Evolutionary conservation across 2,797 vertebrate genomes (phyloP).

Genomic region (Chelidonichthys spinosus): DNA sequence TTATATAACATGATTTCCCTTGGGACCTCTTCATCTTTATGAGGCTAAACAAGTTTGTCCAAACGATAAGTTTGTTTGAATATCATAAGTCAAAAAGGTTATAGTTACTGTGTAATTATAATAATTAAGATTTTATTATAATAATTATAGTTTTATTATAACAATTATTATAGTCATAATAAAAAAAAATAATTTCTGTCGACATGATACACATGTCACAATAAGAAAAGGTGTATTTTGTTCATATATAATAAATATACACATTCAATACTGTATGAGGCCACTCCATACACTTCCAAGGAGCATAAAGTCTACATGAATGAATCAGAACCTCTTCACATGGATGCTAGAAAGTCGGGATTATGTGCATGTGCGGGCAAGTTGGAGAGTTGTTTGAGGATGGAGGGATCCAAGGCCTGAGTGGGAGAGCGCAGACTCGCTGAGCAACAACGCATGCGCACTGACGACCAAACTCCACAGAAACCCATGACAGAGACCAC

Average conservation of each 20-base stretch:
- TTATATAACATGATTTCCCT: not conserved
- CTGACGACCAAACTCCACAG: constrained; percentile 29
- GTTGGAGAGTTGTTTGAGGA: constrained; percentile 34
- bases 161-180: not conserved
- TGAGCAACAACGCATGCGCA: constrained; percentile 66
- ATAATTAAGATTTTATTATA: not conserved
- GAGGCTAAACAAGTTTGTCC: not conserved
- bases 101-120: not conserved
- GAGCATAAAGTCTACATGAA: not conserved
- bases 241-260: not conserved
- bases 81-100: not conserved
- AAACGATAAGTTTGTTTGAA: not conserved
- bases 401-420: constrained; percentile 9
- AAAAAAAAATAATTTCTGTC: not conserved
- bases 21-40: not conserved
- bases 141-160: not conserved
- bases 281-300: not conserved
- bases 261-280: not conserved
- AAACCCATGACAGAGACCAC: constrained; percentile 25
- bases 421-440: constrained; percentile 36
- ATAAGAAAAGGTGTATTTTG: not conserved
- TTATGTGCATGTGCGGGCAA: constrained; percentile 20
- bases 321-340: not conserved
- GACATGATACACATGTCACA: not conserved
- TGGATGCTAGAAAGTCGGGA: not conserved